Evolutionary conservation across 2,888 invertebrate genomes (phyloP).

Genomic region (Spodoptera picta): DNA sequence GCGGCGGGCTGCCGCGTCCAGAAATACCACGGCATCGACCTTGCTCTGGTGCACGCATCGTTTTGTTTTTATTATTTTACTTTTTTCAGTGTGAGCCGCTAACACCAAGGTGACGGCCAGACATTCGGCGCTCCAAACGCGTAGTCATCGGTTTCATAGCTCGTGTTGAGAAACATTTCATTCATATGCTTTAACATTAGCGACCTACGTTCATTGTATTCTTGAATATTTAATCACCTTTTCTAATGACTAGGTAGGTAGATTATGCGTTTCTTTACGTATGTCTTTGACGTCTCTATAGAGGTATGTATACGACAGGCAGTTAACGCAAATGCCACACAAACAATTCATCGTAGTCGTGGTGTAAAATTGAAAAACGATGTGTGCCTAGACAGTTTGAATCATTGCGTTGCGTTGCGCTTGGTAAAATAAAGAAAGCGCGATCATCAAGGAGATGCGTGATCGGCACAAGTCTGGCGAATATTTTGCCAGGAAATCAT

Average conservation of each 20-base stretch:
- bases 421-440: conserved; percentile 72
- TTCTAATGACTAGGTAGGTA: conserved; percentile 12
- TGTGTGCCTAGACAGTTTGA: conserved; percentile 55
- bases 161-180: conserved; percentile 26
- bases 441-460: conserved; percentile 72
- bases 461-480: conserved; percentile 72
- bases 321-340: conserved; percentile 42
- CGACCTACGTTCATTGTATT: conserved; percentile 24
- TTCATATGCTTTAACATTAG: conserved; percentile 24
- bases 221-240: conserved; percentile 16
- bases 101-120: conserved; percentile 82
- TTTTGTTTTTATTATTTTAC: conserved; percentile 83
- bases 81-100: conserved; percentile 76
- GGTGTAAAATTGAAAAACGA: conserved; percentile 46
- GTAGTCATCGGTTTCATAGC: conserved; percentile 24
- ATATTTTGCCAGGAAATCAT: conserved; percentile 84
- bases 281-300: conserved; percentile 40
- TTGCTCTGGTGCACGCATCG: conserved; percentile 82
- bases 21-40: conserved; percentile 86
- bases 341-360: conserved; percentile 38
- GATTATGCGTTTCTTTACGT: conserved; percentile 6
- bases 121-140: conserved; percentile 46
- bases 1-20: conserved; percentile 75
- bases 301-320: conserved; percentile 24
- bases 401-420: conserved; percentile 65